These are phyloP conservation scores for Fragum fragum DNA, from an alignment of 2,888 invertebrate species.

Conservation along the genomic window DNA sequence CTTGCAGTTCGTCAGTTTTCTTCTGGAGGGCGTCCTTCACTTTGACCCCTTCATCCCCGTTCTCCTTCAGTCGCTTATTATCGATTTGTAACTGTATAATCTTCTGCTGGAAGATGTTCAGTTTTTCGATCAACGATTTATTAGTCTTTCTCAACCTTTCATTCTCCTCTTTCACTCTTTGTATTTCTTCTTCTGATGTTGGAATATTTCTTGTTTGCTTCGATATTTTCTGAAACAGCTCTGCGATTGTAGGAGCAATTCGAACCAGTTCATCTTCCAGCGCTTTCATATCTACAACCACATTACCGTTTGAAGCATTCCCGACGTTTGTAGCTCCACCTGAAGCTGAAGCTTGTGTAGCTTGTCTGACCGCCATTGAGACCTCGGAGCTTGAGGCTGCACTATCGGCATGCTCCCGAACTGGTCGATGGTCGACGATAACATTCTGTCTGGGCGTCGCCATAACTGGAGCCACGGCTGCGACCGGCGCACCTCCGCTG, in stretches of 20 bases:
- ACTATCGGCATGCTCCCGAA: conserved; percentile 4
- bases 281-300: conserved; percentile 68
- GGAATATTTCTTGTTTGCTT: conserved; percentile 67
- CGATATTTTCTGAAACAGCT: conserved; percentile 72
- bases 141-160: conserved; percentile 74
- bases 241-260: conserved; percentile 75
- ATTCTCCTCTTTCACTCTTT: conserved; percentile 71
- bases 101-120: conserved; percentile 74
- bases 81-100: conserved; percentile 74
- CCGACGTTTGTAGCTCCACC: conserved; percentile 7
- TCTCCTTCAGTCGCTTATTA: conserved; percentile 71
- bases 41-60: conserved; percentile 60
- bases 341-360: conserved; percentile 4
- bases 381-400: conserved; percentile 17
- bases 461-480: conserved; percentile 51
- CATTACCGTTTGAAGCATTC: conserved; percentile 3
- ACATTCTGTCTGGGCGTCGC: not conserved
- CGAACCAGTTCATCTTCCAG: conserved; percentile 72
- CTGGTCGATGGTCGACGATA: not conserved
- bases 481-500: conserved; percentile 35
- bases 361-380: not conserved
- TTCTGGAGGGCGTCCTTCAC: conserved; percentile 65
- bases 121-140: conserved; percentile 71
- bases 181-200: conserved; percentile 71
- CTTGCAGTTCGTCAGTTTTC: conserved; percentile 67